Evolutionary conservation across 2,888 invertebrate species (phyloP), one percentile per base, ranked within the genome.

Genomic region (Drosophila emarginata): DNA sequence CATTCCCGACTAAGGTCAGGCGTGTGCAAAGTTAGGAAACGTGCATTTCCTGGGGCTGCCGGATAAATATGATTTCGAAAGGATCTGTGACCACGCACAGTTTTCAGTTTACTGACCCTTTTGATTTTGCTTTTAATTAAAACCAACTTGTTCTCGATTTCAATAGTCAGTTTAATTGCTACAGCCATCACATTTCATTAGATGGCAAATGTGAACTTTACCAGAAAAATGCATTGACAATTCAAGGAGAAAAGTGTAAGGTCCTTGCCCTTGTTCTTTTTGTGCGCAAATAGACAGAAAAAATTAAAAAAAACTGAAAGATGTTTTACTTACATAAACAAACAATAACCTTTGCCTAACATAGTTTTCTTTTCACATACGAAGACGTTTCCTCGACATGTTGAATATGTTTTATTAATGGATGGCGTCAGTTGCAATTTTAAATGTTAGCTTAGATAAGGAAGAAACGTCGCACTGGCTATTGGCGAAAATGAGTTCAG

Each of bases 151-250:
- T 72, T 83, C 39, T 72, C 71, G 26, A 54, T 71, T 64, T 75
- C 71, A 86, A 74, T 82, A 83, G 28, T 58, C 58, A 39, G 74
- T 72, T 73, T 88, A 86, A 82, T 82, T 88, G 67, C 74, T 21
- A 21, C 45, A 4, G 45, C 0, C 6, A 45, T 45, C 0, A 45
- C 56, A 14, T 23, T 23, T 12, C 56, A 14, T 23, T 23, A 6
- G 32, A 32, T 9, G 32, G 32, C 12, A 54, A 12, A 45, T 7
- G 6, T 54, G 18, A 32, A 15, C 2, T 28, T 18, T 32, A 32
- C 2, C 12, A 6, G 32, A 54, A 12, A 36, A 26, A 45, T 58
- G 45, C 23, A 58, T 26, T 28, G 15, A 9, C 45, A 45, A 26
- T 28, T 12, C 32, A 2, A 59, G n/a, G 7, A n/a, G 3, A 21